Percentiles rank a stretch among this genome's conserved stretches.
phyloP scores from a whole-genome alignment of 2,797 vertebrate species.

The Acrossocheilus fasciatus region DNA sequence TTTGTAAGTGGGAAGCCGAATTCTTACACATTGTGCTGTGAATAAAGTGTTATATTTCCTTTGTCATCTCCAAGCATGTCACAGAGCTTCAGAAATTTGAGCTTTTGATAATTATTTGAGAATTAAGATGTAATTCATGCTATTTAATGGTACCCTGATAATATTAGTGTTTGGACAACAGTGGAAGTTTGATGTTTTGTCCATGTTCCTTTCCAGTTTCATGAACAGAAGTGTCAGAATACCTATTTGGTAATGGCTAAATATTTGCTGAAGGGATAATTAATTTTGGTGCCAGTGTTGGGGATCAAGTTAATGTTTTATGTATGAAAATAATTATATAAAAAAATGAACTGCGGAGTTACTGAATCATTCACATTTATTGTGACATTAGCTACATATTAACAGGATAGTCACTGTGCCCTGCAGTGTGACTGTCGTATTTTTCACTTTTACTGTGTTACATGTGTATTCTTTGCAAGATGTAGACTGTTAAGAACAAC shows the following conservation, averaged over 20 bases:
- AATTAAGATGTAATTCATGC: neutral
- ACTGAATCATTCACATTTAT: neutral
- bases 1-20: neutral
- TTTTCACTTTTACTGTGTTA: neutral
- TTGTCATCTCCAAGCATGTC: neutral
- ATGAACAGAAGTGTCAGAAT: neutral
- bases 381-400: conserved; percentile 26
- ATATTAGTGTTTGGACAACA: neutral
- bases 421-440: neutral
- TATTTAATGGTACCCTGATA: neutral
- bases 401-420: conserved; percentile 3
- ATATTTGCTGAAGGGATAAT: neutral
- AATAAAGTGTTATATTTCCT: neutral
- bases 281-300: neutral
- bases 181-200: neutral
- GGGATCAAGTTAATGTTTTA: conserved; percentile 28
- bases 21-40: neutral
- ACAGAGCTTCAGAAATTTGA: neutral
- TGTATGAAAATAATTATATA: conserved; percentile 30
- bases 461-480: neutral
- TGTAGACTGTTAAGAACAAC: neutral
- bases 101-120: neutral
- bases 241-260: neutral
- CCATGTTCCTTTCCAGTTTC: neutral
- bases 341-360: conserved; percentile 14